Percentiles rank a stretch among this genome's conserved stretches.
phyloP scores from a whole-genome alignment of 2,888 invertebrate species.

The Lymantria monacha region DNA sequence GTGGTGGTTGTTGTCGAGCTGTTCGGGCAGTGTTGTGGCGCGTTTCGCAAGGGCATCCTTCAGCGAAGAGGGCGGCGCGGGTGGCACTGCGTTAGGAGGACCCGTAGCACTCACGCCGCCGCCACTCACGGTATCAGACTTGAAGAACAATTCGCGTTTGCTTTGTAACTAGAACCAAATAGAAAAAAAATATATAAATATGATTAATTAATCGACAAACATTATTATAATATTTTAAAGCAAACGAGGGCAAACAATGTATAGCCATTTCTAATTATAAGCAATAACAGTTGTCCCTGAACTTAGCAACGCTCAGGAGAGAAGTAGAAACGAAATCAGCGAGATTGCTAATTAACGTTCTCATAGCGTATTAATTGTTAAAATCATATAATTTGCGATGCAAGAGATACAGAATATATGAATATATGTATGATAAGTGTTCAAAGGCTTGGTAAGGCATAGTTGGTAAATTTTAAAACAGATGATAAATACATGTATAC shows the following conservation, averaged over 20 bases:
- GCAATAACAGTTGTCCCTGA: no score
- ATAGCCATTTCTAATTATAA: no score
- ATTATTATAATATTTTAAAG: background rate
- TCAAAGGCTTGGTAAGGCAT: no score
- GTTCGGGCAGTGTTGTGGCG: slow-evolving; percentile 69
- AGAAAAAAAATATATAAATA: slow-evolving; percentile 2
- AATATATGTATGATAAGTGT: no score
- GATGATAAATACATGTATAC: no score
- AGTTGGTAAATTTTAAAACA: no score
- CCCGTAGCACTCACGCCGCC: slow-evolving; percentile 71
- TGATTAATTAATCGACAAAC: background rate
- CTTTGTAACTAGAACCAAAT: slow-evolving; percentile 86
- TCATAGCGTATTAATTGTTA: no score
- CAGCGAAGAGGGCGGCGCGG: slow-evolving; percentile 77
- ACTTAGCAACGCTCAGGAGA: no score
- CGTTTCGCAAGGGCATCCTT: slow-evolving; percentile 76
- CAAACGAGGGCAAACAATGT: background rate
- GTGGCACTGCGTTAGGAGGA: slow-evolving; percentile 65
- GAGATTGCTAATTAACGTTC: no score
- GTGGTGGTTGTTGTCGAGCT: slow-evolving; percentile 73
- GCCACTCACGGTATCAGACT: slow-evolving; percentile 84
- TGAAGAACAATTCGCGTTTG: slow-evolving; percentile 94
- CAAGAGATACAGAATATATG: no score
- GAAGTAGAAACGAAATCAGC: no score
- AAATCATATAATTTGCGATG: no score